Conservation (phyloP, 1,140 invertebrate genomes). For the Cephus cinctus region DNA sequence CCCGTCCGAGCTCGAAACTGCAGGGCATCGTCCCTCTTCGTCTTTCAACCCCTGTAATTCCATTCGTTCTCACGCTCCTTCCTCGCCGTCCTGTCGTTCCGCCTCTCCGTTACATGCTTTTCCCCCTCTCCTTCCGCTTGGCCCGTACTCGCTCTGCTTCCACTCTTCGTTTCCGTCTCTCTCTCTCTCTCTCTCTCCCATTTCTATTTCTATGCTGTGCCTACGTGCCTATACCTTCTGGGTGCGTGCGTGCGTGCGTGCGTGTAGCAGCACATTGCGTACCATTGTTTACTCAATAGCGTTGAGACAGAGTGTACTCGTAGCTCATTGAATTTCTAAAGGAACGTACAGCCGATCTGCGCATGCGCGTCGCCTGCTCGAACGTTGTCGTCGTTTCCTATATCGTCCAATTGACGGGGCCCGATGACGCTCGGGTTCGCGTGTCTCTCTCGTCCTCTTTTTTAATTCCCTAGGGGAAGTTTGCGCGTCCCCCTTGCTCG, state of each 20-base stretch:
- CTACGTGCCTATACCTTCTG: background rate
- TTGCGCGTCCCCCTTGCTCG: too few relatives aligned
- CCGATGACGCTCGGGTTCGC: background rate
- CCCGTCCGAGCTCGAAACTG: background rate
- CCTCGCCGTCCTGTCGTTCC: conserved; percentile 3
- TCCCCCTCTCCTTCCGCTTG: background rate
- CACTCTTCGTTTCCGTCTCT: background rate
- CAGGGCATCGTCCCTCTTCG: conserved; percentile 7
- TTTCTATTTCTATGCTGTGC: background rate
- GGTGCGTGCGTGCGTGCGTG: conserved; percentile 8
- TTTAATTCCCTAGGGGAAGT: too few relatives aligned
- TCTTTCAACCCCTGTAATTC: background rate
- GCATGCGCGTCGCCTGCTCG: conserved; percentile 11
- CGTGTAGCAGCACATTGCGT: conserved; percentile 13
- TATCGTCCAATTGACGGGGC: background rate
- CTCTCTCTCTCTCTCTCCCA: background rate
- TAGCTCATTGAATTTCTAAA: too few relatives aligned
- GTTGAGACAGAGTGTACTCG: too few relatives aligned
- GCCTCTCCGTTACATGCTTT: conserved; percentile 3
- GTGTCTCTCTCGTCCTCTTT: background rate
- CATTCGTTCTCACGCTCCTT: conserved; percentile 6
- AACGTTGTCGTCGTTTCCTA: conserved; percentile 6
- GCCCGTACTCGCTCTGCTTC: conserved; percentile 2
- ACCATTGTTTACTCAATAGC: conserved; percentile 44
- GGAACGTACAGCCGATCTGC: too few relatives aligned